Evolutionary conservation across 92 coral and sea anemone species (phyloP).

Genomic region (Epizoanthus rinbou): DNA sequence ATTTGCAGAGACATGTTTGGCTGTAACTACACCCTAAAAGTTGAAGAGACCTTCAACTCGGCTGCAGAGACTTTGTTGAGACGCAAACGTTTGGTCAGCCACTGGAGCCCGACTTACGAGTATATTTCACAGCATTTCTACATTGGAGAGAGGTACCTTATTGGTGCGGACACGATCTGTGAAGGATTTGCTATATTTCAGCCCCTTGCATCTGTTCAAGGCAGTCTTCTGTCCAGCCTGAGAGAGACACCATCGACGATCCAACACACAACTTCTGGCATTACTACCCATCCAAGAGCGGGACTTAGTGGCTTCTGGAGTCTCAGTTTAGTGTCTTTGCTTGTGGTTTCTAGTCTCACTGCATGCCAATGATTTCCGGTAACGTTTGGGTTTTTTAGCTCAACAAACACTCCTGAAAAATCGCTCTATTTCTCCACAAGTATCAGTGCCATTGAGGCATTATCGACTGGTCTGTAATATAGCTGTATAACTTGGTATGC

Average conservation of each 20-base stretch:
- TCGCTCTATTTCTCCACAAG: no score
- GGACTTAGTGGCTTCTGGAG: no score
- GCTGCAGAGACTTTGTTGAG: constrained; percentile 3
- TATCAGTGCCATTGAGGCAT: no score
- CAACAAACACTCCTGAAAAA: no score
- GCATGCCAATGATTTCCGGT: no score
- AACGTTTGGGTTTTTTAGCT: no score
- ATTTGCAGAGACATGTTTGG: constrained; percentile 8
- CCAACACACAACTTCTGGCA: not conserved
- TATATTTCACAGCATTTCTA: not conserved
- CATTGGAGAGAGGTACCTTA: not conserved
- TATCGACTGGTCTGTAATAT: no score
- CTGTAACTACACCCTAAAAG: not conserved
- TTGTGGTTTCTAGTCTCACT: no score
- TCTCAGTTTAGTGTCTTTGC: no score
- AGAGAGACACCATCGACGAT: not conserved
- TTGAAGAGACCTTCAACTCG: not conserved
- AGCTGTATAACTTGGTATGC: no score
- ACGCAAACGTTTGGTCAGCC: not conserved
- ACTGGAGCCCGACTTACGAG: constrained; percentile 4
- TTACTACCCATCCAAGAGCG: no score
- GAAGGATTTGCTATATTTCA: not conserved
- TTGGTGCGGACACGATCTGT: constrained; percentile 17
- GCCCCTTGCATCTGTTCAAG: not conserved
- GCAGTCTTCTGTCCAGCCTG: not conserved